Base-by-base conservation (phyloP, 2,888 invertebrate species). In the Autographa gamma region DNA sequence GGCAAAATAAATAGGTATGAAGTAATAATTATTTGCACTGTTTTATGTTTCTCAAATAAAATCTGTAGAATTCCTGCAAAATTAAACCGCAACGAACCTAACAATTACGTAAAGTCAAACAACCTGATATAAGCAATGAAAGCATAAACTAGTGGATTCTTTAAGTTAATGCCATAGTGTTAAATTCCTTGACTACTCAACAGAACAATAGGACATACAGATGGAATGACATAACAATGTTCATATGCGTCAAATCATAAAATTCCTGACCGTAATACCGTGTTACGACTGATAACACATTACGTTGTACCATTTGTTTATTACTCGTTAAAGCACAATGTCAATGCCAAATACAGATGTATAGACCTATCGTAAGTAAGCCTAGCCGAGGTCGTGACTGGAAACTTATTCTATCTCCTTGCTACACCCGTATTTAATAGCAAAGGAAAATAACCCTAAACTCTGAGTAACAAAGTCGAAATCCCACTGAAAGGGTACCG, bases 341-440 rank as follows among this genome's bases (percentile, higher is more conserved):
- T 89, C 90, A 91, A 90, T 90, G 88, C 77, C 88, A 88, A 88
- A 88, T 88, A 88, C 80, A 83, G 71, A 80, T 80, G 79, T 82
- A 81, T 84, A 86, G 82, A 85, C 71, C 56, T 73, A 64, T 69
- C 73, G 76, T 86, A 84, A 83, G 85, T 87, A 85, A 87, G 83
- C 83, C 84, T 52, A 41, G 48, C 62, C 80, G 85, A 88, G 86
- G 86, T 85, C 88, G 85, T 84, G 80, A 76, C 84, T 83, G n/a
- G 68, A 67, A 76, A 72, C 79, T 82, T 87, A 84, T 81, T 78
- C 69, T 81, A 82, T 82, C 65, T 76, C 77, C 73, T 79, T 77
- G 72, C 69, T 83, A 75, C 80, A 84, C 73, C 79, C 81, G 76
- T 69, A 69, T 76, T 59, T 11, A 63, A 6, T 52, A 68, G 65